A percentile compares a stretch with the other conserved stretches of the same genome.
Evolutionary conservation across 2,888 invertebrate genomes (phyloP).

Genomic region (Muschampia plurimacula): DNA sequence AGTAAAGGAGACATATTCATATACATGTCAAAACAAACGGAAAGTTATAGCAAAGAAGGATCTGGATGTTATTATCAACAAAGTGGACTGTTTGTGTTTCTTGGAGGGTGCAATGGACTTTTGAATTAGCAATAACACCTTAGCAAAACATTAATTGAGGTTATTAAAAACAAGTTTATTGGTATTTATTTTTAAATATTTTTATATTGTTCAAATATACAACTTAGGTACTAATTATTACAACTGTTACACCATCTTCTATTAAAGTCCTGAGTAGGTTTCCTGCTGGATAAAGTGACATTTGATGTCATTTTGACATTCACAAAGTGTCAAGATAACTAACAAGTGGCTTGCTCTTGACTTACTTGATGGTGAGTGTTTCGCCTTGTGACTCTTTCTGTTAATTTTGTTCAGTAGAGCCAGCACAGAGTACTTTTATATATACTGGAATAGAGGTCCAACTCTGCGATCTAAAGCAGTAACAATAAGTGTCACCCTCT

Average conservation of each 20-base stretch:
- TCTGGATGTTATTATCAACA: slow-evolving; percentile 91
- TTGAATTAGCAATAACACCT: slow-evolving; percentile 46
- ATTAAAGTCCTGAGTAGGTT: too few relatives aligned
- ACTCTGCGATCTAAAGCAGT: not conserved
- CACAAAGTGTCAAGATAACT: too few relatives aligned
- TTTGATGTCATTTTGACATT: too few relatives aligned
- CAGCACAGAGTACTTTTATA: not conserved
- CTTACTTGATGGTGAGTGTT: too few relatives aligned
- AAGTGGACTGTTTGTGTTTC: slow-evolving; percentile 92
- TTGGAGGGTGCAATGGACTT: slow-evolving; percentile 93
- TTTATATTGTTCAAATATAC: too few relatives aligned
- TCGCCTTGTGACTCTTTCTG: too few relatives aligned
- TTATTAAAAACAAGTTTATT: not conserved
- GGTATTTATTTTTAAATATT: not conserved
- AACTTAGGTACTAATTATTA: too few relatives aligned
- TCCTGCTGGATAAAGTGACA: too few relatives aligned
- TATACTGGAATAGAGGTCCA: not conserved
- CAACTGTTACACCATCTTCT: too few relatives aligned
- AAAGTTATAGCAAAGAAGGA: slow-evolving; percentile 94
- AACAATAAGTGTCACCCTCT: not conserved
- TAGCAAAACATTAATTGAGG: not conserved
- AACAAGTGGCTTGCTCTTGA: too few relatives aligned
- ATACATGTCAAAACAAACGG: slow-evolving; percentile 90
- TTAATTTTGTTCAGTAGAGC: too few relatives aligned
- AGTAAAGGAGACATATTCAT: slow-evolving; percentile 91